phyloP scores from a whole-genome alignment of 2,888 invertebrate species.

The Lasioglossum villosulum region DNA sequence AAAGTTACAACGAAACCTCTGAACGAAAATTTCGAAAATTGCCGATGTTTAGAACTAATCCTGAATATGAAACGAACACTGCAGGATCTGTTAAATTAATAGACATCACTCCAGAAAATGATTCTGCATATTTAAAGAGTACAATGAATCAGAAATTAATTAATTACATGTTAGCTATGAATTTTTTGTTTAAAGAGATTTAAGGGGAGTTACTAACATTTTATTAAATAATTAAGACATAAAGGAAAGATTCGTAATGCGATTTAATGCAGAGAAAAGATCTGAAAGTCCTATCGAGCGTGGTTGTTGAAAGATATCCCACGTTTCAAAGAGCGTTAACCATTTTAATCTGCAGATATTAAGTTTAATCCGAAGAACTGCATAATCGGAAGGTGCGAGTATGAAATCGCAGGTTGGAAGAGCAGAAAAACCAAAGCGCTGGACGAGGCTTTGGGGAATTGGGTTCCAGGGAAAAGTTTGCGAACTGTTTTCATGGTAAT shows the following conservation, averaged over 20 bases:
- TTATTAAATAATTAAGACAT: not conserved
- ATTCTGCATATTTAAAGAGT: too few relatives aligned
- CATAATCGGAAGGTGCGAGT: not conserved
- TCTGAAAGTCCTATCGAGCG: not conserved
- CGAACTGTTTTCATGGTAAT: slow-evolving; percentile 24
- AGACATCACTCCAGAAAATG: not conserved
- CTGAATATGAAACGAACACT: not conserved
- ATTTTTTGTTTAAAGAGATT: too few relatives aligned
- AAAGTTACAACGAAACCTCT: not conserved
- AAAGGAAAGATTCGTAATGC: not conserved
- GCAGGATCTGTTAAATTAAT: not conserved
- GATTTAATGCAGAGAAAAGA: not conserved
- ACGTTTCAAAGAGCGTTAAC: not conserved
- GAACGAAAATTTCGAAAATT: not conserved
- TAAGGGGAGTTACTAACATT: too few relatives aligned
- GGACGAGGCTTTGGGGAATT: not conserved
- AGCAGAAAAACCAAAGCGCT: not conserved
- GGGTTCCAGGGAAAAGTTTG: slow-evolving; percentile 5
- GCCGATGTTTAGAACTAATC: not conserved
- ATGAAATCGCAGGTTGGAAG: not conserved
- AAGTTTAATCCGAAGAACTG: not conserved
- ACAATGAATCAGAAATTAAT: too few relatives aligned
- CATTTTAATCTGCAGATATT: not conserved
- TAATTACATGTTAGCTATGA: too few relatives aligned
- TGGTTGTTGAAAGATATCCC: not conserved